phyloP scores from a whole-genome alignment of 2,888 invertebrate species.

The Leptinotarsa rubiginosa region DNA sequence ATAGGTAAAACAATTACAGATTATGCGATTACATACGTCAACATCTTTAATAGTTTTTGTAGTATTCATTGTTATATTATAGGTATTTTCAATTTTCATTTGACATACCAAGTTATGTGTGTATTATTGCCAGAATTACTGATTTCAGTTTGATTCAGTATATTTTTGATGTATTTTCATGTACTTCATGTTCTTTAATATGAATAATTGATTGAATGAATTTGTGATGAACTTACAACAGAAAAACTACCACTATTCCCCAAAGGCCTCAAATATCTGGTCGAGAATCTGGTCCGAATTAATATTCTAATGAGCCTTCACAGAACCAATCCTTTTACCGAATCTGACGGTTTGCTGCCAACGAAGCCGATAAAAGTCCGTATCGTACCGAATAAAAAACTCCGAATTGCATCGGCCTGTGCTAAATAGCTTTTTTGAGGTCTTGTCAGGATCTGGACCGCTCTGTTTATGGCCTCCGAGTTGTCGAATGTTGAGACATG shows the following conservation, averaged over 20 bases:
- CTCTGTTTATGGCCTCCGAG: slow-evolving; percentile 51
- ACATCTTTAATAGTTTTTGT: too few relatives aligned
- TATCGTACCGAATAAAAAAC: slow-evolving; percentile 30
- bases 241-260: neutral
- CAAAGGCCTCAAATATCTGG: neutral
- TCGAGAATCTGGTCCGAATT: slow-evolving; percentile 17
- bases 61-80: too few relatives aligned
- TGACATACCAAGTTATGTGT: too few relatives aligned
- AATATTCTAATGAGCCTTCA: slow-evolving; percentile 10
- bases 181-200: too few relatives aligned
- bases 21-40: too few relatives aligned
- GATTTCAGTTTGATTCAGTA: too few relatives aligned
- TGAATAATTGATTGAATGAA: too few relatives aligned
- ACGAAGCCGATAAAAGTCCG: slow-evolving; percentile 16
- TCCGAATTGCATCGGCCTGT: slow-evolving; percentile 25
- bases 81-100: too few relatives aligned
- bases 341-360: neutral
- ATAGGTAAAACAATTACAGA: too few relatives aligned
- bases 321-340: slow-evolving; percentile 18
- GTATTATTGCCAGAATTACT: too few relatives aligned
- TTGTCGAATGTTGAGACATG: slow-evolving; percentile 51
- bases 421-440: slow-evolving; percentile 44
- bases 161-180: too few relatives aligned
- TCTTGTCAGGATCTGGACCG: slow-evolving; percentile 46
- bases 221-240: too few relatives aligned